Percentiles rank a stretch among this genome's conserved stretches.
Conservation (phyloP, 64 coral and sea anemone species). For the Trachythela sp. region DNA sequence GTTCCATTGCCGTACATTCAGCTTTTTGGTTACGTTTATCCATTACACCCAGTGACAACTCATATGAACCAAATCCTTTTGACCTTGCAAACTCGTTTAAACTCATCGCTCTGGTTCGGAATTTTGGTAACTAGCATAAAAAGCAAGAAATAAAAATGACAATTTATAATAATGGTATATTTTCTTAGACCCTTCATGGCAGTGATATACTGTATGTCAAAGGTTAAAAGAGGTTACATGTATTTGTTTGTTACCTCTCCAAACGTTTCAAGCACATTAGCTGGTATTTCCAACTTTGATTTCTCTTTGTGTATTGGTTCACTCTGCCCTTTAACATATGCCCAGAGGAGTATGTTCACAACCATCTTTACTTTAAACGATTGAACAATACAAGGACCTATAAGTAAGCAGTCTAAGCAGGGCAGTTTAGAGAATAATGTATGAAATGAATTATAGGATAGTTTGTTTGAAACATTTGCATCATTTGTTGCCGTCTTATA, state of each 20-base stretch:
- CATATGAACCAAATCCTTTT: conserved; percentile 55
- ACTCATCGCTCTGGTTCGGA: conserved; percentile 44
- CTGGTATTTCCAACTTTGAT: conserved; percentile 53
- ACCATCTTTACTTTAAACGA: background rate
- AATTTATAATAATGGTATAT: background rate
- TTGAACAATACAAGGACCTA: no score
- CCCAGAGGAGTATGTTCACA: conserved; percentile 58
- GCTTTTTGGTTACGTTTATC: conserved; percentile 54
- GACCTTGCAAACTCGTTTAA: conserved; percentile 51
- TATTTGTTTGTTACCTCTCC: background rate
- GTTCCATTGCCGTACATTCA: conserved; percentile 40
- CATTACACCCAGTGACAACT: conserved; percentile 49
- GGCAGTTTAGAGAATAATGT: no score
- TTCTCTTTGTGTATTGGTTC: conserved; percentile 56
- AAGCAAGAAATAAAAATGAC: background rate
- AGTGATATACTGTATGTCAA: no score
- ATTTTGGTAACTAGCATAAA: conserved; percentile 45
- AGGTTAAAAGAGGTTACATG: no score
- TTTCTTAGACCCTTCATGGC: no score
- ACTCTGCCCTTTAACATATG: conserved; percentile 56
- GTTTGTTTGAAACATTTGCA: no score
- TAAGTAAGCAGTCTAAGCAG: no score
- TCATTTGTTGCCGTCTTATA: no score
- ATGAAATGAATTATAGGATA: no score
- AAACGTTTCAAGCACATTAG: background rate